A percentile compares a stretch with the other conserved stretches of the same genome.
These are phyloP conservation scores for Adelosebastes latens DNA, from an alignment of 2,797 vertebrate species.

Conservation along the genomic window DNA sequence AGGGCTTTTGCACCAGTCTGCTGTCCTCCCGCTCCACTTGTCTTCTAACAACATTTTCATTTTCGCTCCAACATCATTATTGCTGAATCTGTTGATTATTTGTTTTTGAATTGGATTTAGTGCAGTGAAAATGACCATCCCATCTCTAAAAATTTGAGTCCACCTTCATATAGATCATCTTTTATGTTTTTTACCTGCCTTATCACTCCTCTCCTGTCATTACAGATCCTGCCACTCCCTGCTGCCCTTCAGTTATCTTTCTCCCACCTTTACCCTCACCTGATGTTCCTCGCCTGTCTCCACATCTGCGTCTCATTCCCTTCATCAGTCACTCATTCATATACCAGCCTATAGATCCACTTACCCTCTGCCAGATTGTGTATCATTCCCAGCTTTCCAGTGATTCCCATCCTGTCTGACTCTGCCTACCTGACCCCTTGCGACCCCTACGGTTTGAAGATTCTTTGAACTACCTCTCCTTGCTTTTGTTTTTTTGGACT, in stretches of 20 bases:
- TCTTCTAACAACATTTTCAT: conserved; percentile 1
- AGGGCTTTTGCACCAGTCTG: conserved; percentile 1
- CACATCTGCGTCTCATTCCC: background rate
- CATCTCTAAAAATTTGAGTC: background rate
- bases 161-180: background rate
- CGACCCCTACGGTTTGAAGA: background rate
- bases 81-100: background rate
- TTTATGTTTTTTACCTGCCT: background rate
- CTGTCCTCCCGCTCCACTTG: background rate
- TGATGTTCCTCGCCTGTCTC: background rate
- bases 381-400: background rate
- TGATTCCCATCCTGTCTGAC: background rate
- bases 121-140: background rate
- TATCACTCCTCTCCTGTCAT: background rate
- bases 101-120: background rate
- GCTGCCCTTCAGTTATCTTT: background rate
- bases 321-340: background rate
- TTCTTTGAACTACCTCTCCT: background rate
- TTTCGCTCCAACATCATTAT: background rate
- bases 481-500: background rate
- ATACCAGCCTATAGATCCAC: background rate
- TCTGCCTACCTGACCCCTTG: background rate
- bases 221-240: no score
- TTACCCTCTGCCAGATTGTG: background rate
- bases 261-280: background rate